Conservation (phyloP, 37 sponge, comb jelly and placozoan genomes). For the Amphimedon queenslandica region DNA sequence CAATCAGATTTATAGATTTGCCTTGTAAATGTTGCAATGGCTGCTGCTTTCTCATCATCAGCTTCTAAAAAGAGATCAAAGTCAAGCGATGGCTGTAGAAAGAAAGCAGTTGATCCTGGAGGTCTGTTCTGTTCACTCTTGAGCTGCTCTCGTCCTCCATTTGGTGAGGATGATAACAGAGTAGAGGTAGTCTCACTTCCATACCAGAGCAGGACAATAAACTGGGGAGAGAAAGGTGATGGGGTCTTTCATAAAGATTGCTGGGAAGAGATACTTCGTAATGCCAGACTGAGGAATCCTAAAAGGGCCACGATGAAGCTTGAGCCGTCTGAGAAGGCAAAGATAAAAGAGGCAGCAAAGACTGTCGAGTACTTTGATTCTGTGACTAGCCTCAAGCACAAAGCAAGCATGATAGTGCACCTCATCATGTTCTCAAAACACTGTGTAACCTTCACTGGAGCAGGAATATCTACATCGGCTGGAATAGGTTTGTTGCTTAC, state of each 20-base stretch:
- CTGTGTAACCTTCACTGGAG: slow-evolving; percentile 68
- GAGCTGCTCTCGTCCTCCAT: not conserved
- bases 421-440: slow-evolving; percentile 20
- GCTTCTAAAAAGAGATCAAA: no score
- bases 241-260: slow-evolving; percentile 45
- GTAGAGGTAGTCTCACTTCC: not conserved
- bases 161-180: not conserved
- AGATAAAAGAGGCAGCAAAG: slow-evolving; percentile 55
- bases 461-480: slow-evolving; percentile 69
- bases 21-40: no score
- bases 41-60: no score
- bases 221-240: slow-evolving; percentile 34
- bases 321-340: slow-evolving; percentile 20
- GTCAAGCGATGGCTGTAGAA: no score
- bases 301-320: slow-evolving; percentile 23
- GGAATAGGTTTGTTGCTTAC: no score
- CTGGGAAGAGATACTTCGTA: slow-evolving; percentile 44
- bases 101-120: no score
- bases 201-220: slow-evolving; percentile 4
- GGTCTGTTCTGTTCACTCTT: not conserved
- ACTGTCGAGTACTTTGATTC: slow-evolving; percentile 63
- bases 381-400: not conserved
- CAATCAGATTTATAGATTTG: no score
- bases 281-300: slow-evolving; percentile 19
- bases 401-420: slow-evolving; percentile 24